phyloP scores from a whole-genome alignment of 2,113 vertebrate genomes.

The Corydoras sp. region DNA sequence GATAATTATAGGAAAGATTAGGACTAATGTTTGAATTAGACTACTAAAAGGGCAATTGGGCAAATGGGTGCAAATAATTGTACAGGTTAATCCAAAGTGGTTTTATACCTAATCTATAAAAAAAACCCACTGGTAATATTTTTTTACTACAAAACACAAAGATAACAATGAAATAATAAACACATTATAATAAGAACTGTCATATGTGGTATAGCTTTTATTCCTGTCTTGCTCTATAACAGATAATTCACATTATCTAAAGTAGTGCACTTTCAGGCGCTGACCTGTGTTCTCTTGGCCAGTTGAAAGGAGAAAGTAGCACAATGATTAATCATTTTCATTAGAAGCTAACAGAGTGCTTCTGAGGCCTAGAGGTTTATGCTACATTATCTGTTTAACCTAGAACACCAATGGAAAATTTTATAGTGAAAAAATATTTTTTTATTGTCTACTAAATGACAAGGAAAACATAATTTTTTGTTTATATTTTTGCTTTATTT shows the following conservation, averaged over 20 bases:
- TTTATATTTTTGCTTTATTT: no score
- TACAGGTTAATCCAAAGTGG: no score
- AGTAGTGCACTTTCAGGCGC: conserved; percentile 50
- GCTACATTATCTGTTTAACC: conserved; percentile 71
- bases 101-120: no score
- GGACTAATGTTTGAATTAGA: no score
- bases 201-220: background rate
- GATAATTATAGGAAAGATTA: no score
- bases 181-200: background rate
- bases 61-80: no score
- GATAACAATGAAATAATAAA: no score
- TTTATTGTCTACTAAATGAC: no score
- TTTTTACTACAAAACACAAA: no score
- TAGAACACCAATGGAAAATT: conserved; percentile 43
- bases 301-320: conserved; percentile 54
- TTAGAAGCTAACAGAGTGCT: conserved; percentile 72
- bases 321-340: conserved; percentile 77
- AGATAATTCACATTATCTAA: conserved; percentile 45
- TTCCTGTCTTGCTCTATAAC: background rate
- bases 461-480: no score
- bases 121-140: no score
- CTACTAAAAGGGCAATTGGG: no score
- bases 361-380: conserved; percentile 66
- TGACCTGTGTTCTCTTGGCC: conserved; percentile 61
- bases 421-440: background rate